These are phyloP conservation scores for Acipenser ruthenus DNA, from an alignment of 2,797 vertebrate species.

Conservation along the genomic window DNA sequence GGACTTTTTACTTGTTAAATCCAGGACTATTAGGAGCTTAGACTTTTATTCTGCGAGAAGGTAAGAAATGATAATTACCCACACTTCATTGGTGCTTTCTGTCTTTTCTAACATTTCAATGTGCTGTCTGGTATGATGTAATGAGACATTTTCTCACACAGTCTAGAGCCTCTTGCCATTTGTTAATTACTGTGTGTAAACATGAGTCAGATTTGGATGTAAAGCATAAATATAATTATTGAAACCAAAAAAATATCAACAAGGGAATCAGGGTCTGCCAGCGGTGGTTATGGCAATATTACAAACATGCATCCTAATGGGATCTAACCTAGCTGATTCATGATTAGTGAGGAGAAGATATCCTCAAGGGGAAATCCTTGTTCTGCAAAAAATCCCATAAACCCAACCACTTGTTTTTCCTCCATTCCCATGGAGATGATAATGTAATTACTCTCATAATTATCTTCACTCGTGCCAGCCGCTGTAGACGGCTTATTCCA, in stretches of 20 bases:
- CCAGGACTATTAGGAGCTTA: not conserved
- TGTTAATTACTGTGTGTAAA: slow-evolving; percentile 72
- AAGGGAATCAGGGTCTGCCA: slow-evolving; percentile 16
- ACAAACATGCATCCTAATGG: slow-evolving; percentile 46
- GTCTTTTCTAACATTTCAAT: slow-evolving; percentile 16
- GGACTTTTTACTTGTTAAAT: not conserved
- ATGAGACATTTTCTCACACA: slow-evolving; percentile 53
- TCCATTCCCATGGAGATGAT: slow-evolving; percentile 97
- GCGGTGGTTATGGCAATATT: slow-evolving; percentile 21
- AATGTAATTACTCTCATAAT: slow-evolving; percentile 97
- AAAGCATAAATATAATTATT: slow-evolving; percentile 66
- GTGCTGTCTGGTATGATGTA: slow-evolving; percentile 30
- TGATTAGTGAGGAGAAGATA: slow-evolving; percentile 55
- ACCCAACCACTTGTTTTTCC: slow-evolving; percentile 95
- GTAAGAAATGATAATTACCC: not conserved
- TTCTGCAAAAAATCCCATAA: slow-evolving; percentile 68
- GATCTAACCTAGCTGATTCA: slow-evolving; percentile 60
- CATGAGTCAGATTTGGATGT: slow-evolving; percentile 70
- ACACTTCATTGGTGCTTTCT: not conserved
- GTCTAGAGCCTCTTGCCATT: slow-evolving; percentile 63
- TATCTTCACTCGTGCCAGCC: slow-evolving; percentile 97
- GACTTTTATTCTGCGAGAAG: not conserved
- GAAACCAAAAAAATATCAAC: slow-evolving; percentile 24
- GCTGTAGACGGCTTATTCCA: slow-evolving; percentile 80
- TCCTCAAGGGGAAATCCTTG: slow-evolving; percentile 65